These are phyloP conservation scores for Leptopterna dolabrata DNA, from an alignment of 2,888 invertebrate genomes.

Conservation along the genomic window DNA sequence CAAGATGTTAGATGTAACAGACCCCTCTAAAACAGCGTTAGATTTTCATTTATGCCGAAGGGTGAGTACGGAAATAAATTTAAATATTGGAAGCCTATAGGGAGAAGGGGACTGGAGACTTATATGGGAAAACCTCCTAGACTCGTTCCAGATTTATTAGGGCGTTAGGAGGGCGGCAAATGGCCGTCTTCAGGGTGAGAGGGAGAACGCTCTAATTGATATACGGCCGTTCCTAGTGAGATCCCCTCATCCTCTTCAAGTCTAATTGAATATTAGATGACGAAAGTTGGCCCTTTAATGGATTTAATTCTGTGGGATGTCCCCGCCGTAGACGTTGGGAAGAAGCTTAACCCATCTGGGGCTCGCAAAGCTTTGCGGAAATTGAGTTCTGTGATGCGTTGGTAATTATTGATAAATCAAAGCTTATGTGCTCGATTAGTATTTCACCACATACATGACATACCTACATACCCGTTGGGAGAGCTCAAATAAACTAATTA, in stretches of 20 bases:
- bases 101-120: not conserved
- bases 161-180: constrained; percentile 26
- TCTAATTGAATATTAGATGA: constrained; percentile 45
- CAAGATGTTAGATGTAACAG: too few relatives aligned
- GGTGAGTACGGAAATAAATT: constrained; percentile 24
- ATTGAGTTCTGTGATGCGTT: not conserved
- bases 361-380: not conserved
- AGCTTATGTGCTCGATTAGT: too few relatives aligned
- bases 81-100: constrained; percentile 4
- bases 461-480: too few relatives aligned
- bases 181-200: constrained; percentile 5
- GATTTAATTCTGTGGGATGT: not conserved
- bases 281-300: constrained; percentile 1
- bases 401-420: not conserved
- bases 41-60: not conserved
- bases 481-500: too few relatives aligned
- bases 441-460: too few relatives aligned
- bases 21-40: not conserved
- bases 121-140: not conserved
- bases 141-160: constrained; percentile 32
- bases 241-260: constrained; percentile 8
- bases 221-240: constrained; percentile 16
- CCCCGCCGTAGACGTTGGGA: not conserved
- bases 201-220: constrained; percentile 26
- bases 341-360: not conserved